Base-by-base conservation (phyloP, 1,140 invertebrate species). In the Aphis gossypii region DNA sequence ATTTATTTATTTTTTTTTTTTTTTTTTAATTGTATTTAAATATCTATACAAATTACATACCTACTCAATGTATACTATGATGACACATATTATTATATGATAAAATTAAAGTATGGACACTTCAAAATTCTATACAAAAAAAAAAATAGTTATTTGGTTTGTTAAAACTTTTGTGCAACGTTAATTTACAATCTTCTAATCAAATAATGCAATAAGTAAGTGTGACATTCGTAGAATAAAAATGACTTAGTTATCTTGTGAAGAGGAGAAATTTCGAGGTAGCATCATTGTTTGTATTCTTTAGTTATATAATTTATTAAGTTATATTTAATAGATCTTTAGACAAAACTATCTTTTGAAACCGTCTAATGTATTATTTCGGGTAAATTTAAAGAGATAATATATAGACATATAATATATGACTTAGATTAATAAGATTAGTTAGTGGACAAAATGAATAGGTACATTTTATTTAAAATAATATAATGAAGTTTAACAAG, bases 281-380 rank as follows among this genome's bases (percentile, higher is more conserved):
- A 9, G 14, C 35, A 38, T 90, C 88, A 60, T 90, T 46, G 88
- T 90, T 60, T 90, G 38, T 90, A 56, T 90, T 56, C 35, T 60
- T 90, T 56, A 14, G 35, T 90, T 90, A n/a, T 30, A 25, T 14
- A 60, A 90, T 46, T 56, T 56, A 9, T 35, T 90, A 46, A 20
- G 23, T 30, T 90, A 41, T 25, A 60, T 56, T 8, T 48, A 2
- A 20, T 51, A 51, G 20, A 56, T 21, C 21, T 38, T 54, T 38
- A 25, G 21, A 56, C n/a, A n/a, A 35, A 68, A 38, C 8, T 54
- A 4, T 30, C 2, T 23, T 38, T 38, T 56, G 9, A 54, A 89
- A 54, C 9, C 4, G 35, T 21, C 51, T 54, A 21, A 5, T 38
- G 48, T 48, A 89, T 38, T 38, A 56, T 8, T 25, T 38, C 48